These are phyloP conservation scores for Sminthurides aquaticus DNA, from an alignment of 2,888 invertebrate genomes.

Conservation along the genomic window DNA sequence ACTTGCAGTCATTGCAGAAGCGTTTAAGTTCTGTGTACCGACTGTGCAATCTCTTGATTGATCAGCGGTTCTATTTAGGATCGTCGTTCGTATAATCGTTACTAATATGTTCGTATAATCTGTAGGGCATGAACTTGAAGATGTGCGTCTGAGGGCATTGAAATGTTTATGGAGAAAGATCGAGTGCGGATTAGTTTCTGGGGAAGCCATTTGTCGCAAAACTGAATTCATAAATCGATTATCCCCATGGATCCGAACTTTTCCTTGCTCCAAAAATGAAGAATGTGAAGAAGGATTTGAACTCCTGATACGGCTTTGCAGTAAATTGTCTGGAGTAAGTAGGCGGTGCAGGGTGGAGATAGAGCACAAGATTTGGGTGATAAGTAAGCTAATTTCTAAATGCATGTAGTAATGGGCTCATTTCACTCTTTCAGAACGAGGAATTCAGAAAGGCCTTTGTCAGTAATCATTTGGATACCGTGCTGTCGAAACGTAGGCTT, in stretches of 20 bases:
- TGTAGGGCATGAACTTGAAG: conserved; percentile 37
- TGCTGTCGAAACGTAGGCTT: conserved; percentile 27
- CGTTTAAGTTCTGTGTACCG: too few species aligned
- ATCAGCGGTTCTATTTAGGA: not conserved
- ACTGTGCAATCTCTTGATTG: not conserved
- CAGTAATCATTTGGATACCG: conserved; percentile 28
- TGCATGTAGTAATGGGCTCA: too few species aligned
- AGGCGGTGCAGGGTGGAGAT: not conserved
- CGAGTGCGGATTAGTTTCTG: conserved; percentile 32
- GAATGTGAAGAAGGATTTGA: conserved; percentile 26
- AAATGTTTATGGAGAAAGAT: conserved; percentile 37
- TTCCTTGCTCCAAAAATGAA: conserved; percentile 6
- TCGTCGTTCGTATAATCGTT: not conserved
- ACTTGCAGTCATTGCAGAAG: too few species aligned
- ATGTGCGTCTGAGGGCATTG: conserved; percentile 37
- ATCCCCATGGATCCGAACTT: conserved; percentile 25
- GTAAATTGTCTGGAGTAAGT: conserved; percentile 29
- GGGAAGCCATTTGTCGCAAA: conserved; percentile 27
- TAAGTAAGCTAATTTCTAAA: too few species aligned
- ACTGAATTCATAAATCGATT: conserved; percentile 35
- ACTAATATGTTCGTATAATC: not conserved
- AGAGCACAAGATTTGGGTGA: too few species aligned
- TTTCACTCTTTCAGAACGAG: conserved; percentile 25
- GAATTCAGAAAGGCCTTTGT: conserved; percentile 30
- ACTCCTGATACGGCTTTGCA: conserved; percentile 29